Percentiles rank a stretch among this genome's conserved stretches.
phyloP scores from a whole-genome alignment of 2,797 vertebrate species.

The Oceanodroma leucorhoa region DNA sequence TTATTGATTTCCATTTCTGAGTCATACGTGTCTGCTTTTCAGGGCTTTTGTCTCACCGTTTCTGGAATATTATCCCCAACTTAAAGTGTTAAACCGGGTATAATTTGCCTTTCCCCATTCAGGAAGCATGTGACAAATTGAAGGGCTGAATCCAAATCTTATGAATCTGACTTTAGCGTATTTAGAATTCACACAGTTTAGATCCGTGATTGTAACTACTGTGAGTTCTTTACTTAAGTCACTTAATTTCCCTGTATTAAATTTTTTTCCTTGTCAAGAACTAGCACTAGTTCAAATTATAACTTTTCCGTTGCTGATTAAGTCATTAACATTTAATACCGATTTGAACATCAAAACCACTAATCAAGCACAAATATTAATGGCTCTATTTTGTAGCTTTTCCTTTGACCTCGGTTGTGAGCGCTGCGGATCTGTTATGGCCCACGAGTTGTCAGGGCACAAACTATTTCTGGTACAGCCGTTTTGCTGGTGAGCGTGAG shows the following conservation, averaged over 20 bases:
- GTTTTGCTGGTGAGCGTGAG: not conserved
- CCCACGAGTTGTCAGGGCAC: not conserved
- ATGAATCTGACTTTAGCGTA: not conserved
- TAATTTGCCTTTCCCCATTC: not conserved
- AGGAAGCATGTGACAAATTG: not conserved
- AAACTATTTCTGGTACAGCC: not conserved
- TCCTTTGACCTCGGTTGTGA: not conserved
- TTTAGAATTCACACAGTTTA: not conserved
- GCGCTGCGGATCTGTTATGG: accelerated
- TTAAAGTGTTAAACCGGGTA: not conserved
- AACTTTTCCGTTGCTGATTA: conserved; percentile 58
- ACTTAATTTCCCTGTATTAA: not conserved
- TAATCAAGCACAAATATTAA: conserved; percentile 55
- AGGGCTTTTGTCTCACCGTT: not conserved
- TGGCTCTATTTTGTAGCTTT: not conserved
- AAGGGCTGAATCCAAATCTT: not conserved
- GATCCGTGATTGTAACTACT: not conserved
- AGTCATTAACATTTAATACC: conserved; percentile 59
- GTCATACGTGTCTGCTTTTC: not conserved
- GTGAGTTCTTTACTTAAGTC: conserved; percentile 4
- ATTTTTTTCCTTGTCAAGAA: conserved; percentile 15
- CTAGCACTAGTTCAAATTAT: conserved; percentile 48
- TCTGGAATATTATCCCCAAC: not conserved
- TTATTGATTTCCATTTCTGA: not conserved
- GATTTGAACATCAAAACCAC: conserved; percentile 48